Evolutionary conservation across 2,888 invertebrate species (phyloP), one percentile per base, ranked within the genome.

Genomic region (Stegophylla sp.): DNA sequence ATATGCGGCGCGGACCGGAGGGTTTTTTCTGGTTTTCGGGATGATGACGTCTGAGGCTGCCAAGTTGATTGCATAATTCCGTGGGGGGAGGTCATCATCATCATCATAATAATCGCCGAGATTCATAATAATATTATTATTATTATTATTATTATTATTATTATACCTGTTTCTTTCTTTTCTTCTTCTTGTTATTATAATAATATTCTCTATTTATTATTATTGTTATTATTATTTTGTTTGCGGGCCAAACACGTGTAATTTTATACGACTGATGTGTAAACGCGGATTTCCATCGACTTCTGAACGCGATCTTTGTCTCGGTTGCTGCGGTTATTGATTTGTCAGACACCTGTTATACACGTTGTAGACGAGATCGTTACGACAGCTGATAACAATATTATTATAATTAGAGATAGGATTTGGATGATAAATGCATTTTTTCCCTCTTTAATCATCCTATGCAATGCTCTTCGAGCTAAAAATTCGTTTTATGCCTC

Each of bases 201-300:
- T 59, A 1, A 20, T 53, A 4, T 66, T 45, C n/a, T 76, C 53
- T 23, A 28, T n/a, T 56, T 56, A 28, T 76, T 41, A 17, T 45
- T 63, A 15, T n/a, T 17, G 20, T 53, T 12, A 20, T 64, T 23
- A 9, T 41, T 34, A 1, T 48, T 51, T 75, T 59, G 12, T 41
- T 64, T 53, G 45, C 3, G 41, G 71, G 69, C 61, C 71, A 71
- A 79, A 79, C 61, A 71, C 61, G 69, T 61, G 61, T 71, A n/a
- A n/a, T n/a, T n/a, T n/a, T n/a, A 20, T 20, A 12, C 17, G 2
- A 17, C 15, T 51, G 17, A 51, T 12, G 7, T 20, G 15, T 45
- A 63, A 64, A n/a, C n/a, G n/a, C 75, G 51, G 41, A 12, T 23
- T 64, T 41, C 64, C 48, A 41, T 23, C 20, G 17, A 74, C 20